Conservation (phyloP, 2,797 vertebrate species). For the Crenuchus spilurus region DNA sequence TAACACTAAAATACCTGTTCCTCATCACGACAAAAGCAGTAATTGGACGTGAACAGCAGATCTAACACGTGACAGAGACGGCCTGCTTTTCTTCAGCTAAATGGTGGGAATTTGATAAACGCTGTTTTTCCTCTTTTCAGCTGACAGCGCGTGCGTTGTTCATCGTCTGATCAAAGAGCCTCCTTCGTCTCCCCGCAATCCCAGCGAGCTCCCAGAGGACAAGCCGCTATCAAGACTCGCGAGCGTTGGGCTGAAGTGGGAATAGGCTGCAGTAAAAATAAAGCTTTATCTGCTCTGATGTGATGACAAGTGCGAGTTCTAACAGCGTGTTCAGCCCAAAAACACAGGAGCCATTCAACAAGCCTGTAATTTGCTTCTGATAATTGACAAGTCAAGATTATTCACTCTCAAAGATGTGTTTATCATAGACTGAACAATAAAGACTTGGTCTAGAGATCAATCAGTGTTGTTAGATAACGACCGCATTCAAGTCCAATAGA, state of each 20-base stretch:
- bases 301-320: not conserved
- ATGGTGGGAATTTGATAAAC: slow-evolving; percentile 31
- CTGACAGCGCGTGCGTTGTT: not conserved
- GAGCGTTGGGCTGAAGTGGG: not conserved
- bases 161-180: slow-evolving; percentile 3
- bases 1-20: slow-evolving; percentile 3
- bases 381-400: not conserved
- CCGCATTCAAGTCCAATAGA: too few relatives aligned
- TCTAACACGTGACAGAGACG: slow-evolving; percentile 26
- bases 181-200: not conserved
- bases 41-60: slow-evolving; percentile 54
- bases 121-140: not conserved
- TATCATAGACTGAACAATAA: too few relatives aligned
- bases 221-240: not conserved
- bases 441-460: too few relatives aligned
- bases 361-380: not conserved
- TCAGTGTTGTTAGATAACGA: too few relatives aligned
- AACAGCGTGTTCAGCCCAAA: not conserved
- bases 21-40: slow-evolving; percentile 37
- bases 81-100: slow-evolving; percentile 26
- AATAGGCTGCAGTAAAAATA: not conserved
- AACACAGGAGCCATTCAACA: not conserved
- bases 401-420: not conserved
- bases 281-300: not conserved
- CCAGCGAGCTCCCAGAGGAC: slow-evolving; percentile 25